These are phyloP conservation scores for Anorthoa munda DNA, from an alignment of 2,888 invertebrate genomes.

Conservation along the genomic window DNA sequence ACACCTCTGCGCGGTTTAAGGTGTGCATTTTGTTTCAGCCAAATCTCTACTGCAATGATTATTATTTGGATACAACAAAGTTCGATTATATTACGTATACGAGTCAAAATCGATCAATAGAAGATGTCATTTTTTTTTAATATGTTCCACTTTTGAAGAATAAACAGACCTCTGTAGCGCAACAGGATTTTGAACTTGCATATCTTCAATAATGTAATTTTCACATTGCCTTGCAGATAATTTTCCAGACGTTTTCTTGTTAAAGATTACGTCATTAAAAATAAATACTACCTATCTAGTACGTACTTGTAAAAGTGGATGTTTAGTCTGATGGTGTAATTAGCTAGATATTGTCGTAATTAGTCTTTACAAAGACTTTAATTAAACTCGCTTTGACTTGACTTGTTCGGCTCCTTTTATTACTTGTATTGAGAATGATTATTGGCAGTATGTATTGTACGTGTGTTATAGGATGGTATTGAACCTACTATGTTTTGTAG, in stretches of 20 bases:
- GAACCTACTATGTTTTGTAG: too few species aligned
- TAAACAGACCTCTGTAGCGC: background rate
- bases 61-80: background rate
- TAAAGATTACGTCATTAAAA: background rate
- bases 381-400: constrained; percentile 31
- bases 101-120: background rate
- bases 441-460: constrained; percentile 3
- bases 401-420: constrained; percentile 14
- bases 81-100: background rate
- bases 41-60: background rate
- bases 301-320: constrained; percentile 1
- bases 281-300: constrained; percentile 2
- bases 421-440: background rate
- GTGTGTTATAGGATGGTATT: background rate
- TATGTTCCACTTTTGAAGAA: background rate
- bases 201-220: background rate
- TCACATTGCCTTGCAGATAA: background rate
- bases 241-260: background rate
- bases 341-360: constrained; percentile 25
- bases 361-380: constrained; percentile 29
- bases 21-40: background rate
- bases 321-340: constrained; percentile 26
- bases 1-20: background rate
- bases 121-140: background rate
- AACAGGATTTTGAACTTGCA: background rate